phyloP scores from a whole-genome alignment of 2,113 vertebrate genomes.

The Scalopus aquaticus region DNA sequence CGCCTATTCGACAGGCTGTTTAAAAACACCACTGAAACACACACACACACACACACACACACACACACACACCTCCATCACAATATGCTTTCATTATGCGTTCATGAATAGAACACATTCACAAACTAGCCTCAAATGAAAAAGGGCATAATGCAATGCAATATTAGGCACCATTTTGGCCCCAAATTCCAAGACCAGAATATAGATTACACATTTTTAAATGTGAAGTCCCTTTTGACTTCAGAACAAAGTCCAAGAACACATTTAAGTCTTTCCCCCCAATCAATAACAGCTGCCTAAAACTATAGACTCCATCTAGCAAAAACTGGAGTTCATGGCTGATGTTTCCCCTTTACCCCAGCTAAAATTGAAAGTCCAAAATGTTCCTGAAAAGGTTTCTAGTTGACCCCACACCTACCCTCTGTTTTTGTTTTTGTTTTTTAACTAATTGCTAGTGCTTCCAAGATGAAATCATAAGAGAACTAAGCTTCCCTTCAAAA shows the following conservation, averaged over 20 bases:
- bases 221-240: neutral
- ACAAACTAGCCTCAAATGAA: neutral
- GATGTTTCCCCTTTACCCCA: constrained; percentile 57
- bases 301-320: constrained; percentile 11
- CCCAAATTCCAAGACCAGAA: constrained; percentile 13
- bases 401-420: constrained; percentile 56
- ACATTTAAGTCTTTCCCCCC: neutral
- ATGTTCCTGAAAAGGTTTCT: neutral
- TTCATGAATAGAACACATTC: constrained; percentile 5
- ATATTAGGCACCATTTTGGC: neutral
- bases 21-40: constrained; percentile 9
- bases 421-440: constrained; percentile 62
- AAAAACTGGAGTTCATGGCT: constrained; percentile 35
- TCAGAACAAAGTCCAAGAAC: constrained; percentile 50
- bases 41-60: too few species aligned
- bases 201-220: neutral
- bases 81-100: neutral
- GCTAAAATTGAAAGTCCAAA: constrained; percentile 32
- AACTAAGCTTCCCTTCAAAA: constrained; percentile 5
- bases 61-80: too few species aligned
- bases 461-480: neutral
- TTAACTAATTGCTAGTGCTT: constrained; percentile 54
- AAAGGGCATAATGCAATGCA: neutral
- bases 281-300: constrained; percentile 34
- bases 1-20: neutral